Evolutionary conservation across 2,888 invertebrate species (phyloP).

Genomic region (Stratiomys singularior): DNA sequence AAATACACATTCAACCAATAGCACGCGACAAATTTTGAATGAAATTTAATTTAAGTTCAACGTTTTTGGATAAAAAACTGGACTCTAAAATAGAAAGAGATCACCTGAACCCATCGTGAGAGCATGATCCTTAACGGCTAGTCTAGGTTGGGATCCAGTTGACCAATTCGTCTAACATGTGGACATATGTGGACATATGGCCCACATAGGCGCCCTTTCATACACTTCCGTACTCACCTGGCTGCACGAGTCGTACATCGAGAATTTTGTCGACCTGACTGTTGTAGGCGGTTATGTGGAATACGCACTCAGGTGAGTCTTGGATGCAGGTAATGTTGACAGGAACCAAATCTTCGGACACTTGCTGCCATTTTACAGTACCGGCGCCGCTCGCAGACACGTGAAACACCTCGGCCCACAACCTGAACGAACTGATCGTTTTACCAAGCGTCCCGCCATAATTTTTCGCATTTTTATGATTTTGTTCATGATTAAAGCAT

Average conservation of each 20-base stretch:
- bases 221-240: constrained; percentile 73
- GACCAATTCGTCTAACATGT: background rate
- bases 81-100: constrained; percentile 36
- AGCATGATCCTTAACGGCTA: background rate
- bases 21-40: constrained; percentile 1
- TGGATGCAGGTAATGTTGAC: constrained; percentile 98
- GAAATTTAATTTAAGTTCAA: background rate
- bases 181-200: background rate
- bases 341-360: constrained; percentile 97
- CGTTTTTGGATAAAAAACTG: constrained; percentile 20
- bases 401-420: constrained; percentile 99
- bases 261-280: constrained; percentile 98
- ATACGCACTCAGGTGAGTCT: constrained; percentile 95
- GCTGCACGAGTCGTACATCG: constrained; percentile 95
- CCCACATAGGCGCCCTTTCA: background rate
- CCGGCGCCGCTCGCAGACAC: constrained; percentile 93
- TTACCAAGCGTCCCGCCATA: constrained; percentile 53
- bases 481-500: constrained; percentile 49
- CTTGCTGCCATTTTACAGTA: constrained; percentile 96
- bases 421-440: constrained; percentile 71
- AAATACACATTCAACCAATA: constrained; percentile 55
- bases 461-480: constrained; percentile 50
- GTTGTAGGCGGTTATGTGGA: constrained; percentile 99
- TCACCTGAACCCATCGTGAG: constrained; percentile 22
- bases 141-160: background rate